A percentile compares a stretch with the other conserved stretches of the same genome.
Conservation (phyloP, 2,888 invertebrate species). For the Oxycera nigricornis region DNA sequence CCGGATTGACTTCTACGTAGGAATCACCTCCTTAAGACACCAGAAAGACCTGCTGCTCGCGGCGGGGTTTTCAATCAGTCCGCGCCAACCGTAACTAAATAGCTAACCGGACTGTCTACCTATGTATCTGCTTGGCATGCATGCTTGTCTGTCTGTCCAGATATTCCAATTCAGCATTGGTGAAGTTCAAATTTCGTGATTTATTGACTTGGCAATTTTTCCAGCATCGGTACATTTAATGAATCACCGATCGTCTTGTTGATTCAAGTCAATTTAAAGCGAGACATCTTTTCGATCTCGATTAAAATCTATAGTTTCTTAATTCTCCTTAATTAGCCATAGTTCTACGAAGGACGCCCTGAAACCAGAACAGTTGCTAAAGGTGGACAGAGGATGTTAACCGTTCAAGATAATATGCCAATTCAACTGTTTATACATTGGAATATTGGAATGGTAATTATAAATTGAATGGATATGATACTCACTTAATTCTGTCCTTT, state of each 20-base stretch:
- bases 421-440: too few species aligned
- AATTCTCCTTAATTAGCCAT: background rate
- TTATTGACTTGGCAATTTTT: slow-evolving; percentile 1
- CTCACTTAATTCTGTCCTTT: too few species aligned
- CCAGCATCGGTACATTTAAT: background rate
- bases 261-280: background rate
- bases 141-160: background rate
- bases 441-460: too few species aligned
- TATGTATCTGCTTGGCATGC: background rate
- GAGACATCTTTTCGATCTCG: background rate
- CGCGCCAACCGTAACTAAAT: background rate
- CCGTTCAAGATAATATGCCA: too few species aligned
- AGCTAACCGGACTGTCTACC: background rate
- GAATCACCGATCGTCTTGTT: background rate
- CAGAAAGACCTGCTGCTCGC: slow-evolving; percentile 8
- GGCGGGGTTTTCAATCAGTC: slow-evolving; percentile 14
- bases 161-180: background rate
- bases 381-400: too few species aligned
- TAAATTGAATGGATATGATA: too few species aligned
- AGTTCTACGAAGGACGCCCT: background rate
- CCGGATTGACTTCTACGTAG: too few species aligned
- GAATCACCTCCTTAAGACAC: background rate
- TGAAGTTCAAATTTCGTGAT: slow-evolving; percentile 14
- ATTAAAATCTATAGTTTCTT: background rate
- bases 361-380: too few species aligned